Evolutionary conservation across 2,113 vertebrate species (phyloP).

Genomic region (Ceuthmochares aereus): DNA sequence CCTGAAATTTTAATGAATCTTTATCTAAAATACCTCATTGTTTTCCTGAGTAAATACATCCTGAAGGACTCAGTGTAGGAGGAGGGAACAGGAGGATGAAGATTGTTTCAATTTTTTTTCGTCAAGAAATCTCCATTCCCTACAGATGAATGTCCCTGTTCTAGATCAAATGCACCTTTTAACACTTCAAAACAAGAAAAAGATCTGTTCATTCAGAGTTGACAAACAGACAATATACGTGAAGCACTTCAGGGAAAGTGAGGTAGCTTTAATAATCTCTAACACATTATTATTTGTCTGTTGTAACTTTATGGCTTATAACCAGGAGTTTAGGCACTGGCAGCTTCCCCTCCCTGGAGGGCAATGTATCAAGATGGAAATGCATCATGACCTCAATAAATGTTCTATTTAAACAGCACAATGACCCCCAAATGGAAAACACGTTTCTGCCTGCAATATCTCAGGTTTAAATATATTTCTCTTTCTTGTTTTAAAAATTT

Average conservation of each 20-base stretch:
- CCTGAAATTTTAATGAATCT: neutral
- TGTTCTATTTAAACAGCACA: slow-evolving; percentile 23
- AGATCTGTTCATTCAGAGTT: neutral
- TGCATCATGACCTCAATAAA: slow-evolving; percentile 50
- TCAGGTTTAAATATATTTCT: neutral
- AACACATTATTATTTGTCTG: slow-evolving; percentile 30
- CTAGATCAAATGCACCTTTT: neutral
- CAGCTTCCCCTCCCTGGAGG: slow-evolving; percentile 26
- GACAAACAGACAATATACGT: neutral
- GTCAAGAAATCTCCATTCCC: neutral
- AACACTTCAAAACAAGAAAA: neutral
- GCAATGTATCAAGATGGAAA: slow-evolving; percentile 19
- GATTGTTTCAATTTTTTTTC: neutral
- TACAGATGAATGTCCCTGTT: neutral
- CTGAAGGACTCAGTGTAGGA: neutral
- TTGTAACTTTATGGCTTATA: slow-evolving; percentile 17
- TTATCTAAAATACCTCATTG: neutral
- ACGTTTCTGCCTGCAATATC: neutral
- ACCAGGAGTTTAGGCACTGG: neutral
- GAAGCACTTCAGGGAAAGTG: neutral
- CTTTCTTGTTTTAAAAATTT: neutral
- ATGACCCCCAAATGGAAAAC: slow-evolving; percentile 33
- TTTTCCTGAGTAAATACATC: neutral
- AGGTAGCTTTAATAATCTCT: slow-evolving; percentile 43
- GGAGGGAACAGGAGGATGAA: neutral